These are phyloP conservation scores for Austrofundulus limnaeus DNA, from an alignment of 2,113 vertebrate genomes.

Conservation along the genomic window DNA sequence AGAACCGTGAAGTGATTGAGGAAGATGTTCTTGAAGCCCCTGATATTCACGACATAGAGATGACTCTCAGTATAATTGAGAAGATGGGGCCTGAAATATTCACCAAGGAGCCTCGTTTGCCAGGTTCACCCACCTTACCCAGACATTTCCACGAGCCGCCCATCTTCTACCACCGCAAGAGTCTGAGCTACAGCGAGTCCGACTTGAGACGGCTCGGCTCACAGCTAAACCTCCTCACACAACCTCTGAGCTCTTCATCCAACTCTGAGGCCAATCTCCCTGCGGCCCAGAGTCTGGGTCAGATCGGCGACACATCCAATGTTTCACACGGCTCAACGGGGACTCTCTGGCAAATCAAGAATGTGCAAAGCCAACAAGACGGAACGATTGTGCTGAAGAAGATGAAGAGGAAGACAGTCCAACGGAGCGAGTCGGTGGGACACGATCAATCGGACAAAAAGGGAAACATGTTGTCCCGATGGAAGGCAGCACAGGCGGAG, in stretches of 20 bases:
- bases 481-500: constrained; percentile 52
- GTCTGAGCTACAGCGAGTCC: constrained; percentile 92
- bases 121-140: constrained; percentile 69
- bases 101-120: constrained; percentile 63
- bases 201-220: constrained; percentile 84
- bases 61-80: constrained; percentile 70
- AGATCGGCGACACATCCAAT: constrained; percentile 52
- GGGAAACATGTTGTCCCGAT: constrained; percentile 43
- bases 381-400: constrained; percentile 64
- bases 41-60: constrained; percentile 84
- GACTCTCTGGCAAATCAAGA: constrained; percentile 83
- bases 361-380: constrained; percentile 57
- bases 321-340: constrained; percentile 62
- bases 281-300: background rate
- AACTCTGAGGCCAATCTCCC: background rate
- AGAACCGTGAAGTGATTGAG: constrained; percentile 87
- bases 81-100: constrained; percentile 74
- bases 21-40: constrained; percentile 82
- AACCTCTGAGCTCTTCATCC: constrained; percentile 66
- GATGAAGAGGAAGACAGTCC: constrained; percentile 69
- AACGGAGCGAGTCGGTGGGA: constrained; percentile 79
- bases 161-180: constrained; percentile 84
- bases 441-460: constrained; percentile 18
- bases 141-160: constrained; percentile 79
- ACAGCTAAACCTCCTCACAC: constrained; percentile 79